Percentiles rank a stretch among this genome's conserved stretches.
These are phyloP conservation scores for Pithys albifrons DNA, from an alignment of 2,113 vertebrate species.

Conservation along the genomic window DNA sequence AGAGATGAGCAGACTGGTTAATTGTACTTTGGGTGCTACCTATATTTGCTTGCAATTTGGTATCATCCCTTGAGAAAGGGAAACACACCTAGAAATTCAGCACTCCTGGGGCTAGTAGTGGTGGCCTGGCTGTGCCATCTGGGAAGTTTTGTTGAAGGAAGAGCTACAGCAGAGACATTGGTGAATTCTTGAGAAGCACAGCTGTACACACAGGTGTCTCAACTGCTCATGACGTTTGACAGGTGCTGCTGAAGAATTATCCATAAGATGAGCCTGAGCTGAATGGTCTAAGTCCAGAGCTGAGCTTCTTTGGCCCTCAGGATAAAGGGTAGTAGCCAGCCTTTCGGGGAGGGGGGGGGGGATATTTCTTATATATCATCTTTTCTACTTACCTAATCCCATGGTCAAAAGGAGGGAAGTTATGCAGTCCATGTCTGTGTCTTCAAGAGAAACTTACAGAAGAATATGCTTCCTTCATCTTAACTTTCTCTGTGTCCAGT, in stretches of 20 bases:
- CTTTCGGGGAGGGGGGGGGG: not conserved
- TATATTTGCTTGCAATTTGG: not conserved
- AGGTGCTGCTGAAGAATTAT: not conserved
- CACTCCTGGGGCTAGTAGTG: not conserved
- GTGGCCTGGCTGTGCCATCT: not conserved
- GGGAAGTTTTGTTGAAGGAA: not conserved
- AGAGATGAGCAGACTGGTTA: not conserved
- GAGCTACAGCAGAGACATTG: not conserved
- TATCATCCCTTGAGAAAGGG: not conserved
- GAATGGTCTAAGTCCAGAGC: not conserved
- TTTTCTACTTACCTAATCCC: not conserved
- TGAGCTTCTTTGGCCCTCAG: not conserved
- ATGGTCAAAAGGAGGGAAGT: not conserved
- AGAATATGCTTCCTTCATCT: not conserved
- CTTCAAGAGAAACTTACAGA: not conserved
- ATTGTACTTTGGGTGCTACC: not conserved
- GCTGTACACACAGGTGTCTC: not conserved
- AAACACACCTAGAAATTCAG: not conserved
- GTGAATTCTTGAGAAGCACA: not conserved
- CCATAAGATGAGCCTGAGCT: not conserved
- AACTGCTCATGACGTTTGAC: not conserved
- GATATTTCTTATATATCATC: not conserved
- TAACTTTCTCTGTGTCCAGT: not conserved
- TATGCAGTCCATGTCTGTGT: not conserved
- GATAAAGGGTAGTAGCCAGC: not conserved